Conservation (phyloP, 2,113 vertebrate species). For the Thalassarche chlororhynchos region DNA sequence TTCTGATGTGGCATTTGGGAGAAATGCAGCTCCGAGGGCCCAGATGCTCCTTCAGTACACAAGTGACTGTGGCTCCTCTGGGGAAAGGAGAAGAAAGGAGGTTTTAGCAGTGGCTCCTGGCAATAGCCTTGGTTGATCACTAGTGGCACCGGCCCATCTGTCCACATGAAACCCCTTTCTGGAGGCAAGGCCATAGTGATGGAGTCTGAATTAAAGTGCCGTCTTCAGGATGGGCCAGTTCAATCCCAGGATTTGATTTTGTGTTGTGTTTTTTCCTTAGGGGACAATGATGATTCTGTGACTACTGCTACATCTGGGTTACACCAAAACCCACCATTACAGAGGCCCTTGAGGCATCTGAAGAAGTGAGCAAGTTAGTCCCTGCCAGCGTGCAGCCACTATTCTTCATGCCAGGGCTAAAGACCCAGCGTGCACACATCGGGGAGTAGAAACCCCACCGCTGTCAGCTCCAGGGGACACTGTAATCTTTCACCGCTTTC, state of each 20-base stretch:
- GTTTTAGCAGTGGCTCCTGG: neutral
- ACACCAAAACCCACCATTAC: neutral
- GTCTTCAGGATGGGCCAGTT: neutral
- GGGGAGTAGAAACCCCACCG: fast-evolving
- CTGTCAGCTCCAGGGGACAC: neutral
- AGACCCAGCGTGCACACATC: fast-evolving
- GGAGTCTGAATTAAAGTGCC: neutral
- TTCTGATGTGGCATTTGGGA: neutral
- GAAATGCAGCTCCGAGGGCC: neutral
- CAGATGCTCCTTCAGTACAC: neutral
- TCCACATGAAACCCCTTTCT: neutral
- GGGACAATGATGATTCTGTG: neutral
- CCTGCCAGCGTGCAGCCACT: neutral
- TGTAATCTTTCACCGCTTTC: neutral
- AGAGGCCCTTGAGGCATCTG: neutral
- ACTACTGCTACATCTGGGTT: neutral
- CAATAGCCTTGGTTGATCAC: neutral
- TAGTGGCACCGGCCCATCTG: neutral
- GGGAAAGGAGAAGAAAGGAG: neutral
- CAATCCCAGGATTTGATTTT: neutral
- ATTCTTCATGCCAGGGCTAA: neutral
- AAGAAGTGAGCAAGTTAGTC: neutral
- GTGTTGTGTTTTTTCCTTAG: neutral
- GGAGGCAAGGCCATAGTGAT: neutral
- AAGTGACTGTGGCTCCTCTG: fast-evolving